A percentile compares a stretch with the other conserved stretches of the same genome.
Conservation (phyloP, 37 sponge, comb jelly and placozoan genomes). For the Hormiphora californensis region DNA sequence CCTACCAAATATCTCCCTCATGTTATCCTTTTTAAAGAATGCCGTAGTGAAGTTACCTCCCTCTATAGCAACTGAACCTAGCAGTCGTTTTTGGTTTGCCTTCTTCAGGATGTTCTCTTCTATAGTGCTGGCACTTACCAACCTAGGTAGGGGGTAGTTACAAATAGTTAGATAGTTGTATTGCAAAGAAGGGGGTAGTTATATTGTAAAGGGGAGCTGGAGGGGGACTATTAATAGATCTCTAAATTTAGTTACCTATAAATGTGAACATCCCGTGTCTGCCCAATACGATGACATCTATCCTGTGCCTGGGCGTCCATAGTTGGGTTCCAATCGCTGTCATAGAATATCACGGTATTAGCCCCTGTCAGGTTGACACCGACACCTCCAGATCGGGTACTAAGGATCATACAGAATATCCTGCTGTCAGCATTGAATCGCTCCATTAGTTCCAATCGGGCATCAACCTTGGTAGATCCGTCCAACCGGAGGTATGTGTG, state of each 20-base stretch:
- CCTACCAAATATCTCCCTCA: background rate
- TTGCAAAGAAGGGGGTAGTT: no score
- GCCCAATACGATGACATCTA: conserved; percentile 96
- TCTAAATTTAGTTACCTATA: conserved; percentile 82
- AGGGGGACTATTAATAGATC: no score
- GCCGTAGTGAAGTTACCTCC: conserved; percentile 91
- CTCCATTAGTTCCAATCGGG: conserved; percentile 89
- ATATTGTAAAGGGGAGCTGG: no score
- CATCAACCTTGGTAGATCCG: conserved; percentile 81
- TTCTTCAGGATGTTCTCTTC: conserved; percentile 99
- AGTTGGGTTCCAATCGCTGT: conserved; percentile 99
- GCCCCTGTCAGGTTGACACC: conserved; percentile 98
- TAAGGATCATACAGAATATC: conserved; percentile 96
- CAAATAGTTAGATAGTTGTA: no score
- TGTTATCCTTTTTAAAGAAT: conserved; percentile 84
- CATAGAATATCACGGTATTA: conserved; percentile 97
- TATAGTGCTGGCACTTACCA: conserved; percentile 84
- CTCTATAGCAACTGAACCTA: conserved; percentile 95
- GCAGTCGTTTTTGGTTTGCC: conserved; percentile 89
- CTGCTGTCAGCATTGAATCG: conserved; percentile 88
- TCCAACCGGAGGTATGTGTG: conserved; percentile 91
- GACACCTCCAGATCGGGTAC: conserved; percentile 93
- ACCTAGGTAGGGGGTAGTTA: conserved; percentile 54
- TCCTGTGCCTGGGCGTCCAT: conserved; percentile 99
- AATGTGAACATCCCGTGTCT: conserved; percentile 95